A percentile compares a stretch with the other conserved stretches of the same genome.
These are phyloP conservation scores for Chloroceryle amazona DNA, from an alignment of 2,797 vertebrate species.

Conservation along the genomic window DNA sequence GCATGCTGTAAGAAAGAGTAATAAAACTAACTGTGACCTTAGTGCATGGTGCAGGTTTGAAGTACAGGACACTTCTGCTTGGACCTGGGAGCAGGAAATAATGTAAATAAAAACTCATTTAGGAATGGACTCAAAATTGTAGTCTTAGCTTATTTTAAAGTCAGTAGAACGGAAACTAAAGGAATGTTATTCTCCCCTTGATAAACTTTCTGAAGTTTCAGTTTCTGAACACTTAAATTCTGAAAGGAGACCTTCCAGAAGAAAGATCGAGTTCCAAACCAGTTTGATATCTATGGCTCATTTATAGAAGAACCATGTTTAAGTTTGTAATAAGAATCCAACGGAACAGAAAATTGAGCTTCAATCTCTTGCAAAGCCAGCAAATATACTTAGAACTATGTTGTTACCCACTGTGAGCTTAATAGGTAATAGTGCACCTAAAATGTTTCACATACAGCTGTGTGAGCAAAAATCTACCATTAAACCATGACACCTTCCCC, in stretches of 20 bases:
- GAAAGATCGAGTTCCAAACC: not conserved
- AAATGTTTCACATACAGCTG: constrained; percentile 2
- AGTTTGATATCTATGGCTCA: not conserved
- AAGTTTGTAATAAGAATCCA: not conserved
- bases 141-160: not conserved
- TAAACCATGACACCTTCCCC: constrained; percentile 35
- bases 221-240: not conserved
- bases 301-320: not conserved
- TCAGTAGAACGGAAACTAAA: not conserved
- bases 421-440: not conserved
- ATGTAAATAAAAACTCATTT: not conserved
- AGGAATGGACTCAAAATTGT: not conserved
- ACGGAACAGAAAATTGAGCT: not conserved
- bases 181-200: not conserved
- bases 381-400: not conserved
- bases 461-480: constrained; percentile 32
- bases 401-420: not conserved
- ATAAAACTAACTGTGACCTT: not conserved
- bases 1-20: not conserved
- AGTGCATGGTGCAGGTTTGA: not conserved
- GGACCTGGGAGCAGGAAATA: not conserved
- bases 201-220: not conserved
- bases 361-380: not conserved
- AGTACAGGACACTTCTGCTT: not conserved
- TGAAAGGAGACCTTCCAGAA: not conserved